These are phyloP conservation scores for Chrysemys picta DNA, from an alignment of 2,113 vertebrate species.

Conservation along the genomic window DNA sequence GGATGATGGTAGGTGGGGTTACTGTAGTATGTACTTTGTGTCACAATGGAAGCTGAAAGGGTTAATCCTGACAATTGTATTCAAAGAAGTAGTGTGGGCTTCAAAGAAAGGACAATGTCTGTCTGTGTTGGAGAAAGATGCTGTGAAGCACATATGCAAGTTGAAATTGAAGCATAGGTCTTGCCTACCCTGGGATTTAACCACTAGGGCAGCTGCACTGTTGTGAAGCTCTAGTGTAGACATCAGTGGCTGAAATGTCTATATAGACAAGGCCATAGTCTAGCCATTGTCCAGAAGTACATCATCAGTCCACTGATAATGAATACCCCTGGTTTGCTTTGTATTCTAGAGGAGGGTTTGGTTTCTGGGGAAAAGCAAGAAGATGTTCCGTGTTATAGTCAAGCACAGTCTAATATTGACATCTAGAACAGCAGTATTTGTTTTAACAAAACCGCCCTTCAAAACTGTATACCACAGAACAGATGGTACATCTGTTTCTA, in stretches of 20 bases:
- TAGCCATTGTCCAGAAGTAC: not conserved
- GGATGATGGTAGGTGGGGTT: too few relatives aligned
- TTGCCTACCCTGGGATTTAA: not conserved
- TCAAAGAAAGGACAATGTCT: too few relatives aligned
- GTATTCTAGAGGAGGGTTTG: accelerated
- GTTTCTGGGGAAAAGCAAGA: not conserved
- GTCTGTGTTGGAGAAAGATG: not conserved
- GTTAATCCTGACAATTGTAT: too few relatives aligned
- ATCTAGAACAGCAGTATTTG: not conserved
- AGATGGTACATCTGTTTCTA: slow-evolving; percentile 68
- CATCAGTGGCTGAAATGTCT: not conserved
- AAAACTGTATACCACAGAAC: not conserved
- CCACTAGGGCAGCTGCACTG: not conserved
- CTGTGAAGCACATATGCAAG: not conserved
- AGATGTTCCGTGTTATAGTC: slow-evolving; percentile 1
- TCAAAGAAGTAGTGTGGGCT: too few relatives aligned
- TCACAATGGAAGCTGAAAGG: too few relatives aligned
- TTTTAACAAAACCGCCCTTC: slow-evolving; percentile 20
- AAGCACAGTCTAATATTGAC: not conserved
- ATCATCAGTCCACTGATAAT: not conserved
- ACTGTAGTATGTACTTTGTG: too few relatives aligned
- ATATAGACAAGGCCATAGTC: not conserved
- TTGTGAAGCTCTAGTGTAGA: not conserved
- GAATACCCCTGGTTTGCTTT: not conserved
- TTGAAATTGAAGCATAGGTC: not conserved